Conservation (phyloP, 2,113 vertebrate genomes). For the Bufo gargarizans region DNA sequence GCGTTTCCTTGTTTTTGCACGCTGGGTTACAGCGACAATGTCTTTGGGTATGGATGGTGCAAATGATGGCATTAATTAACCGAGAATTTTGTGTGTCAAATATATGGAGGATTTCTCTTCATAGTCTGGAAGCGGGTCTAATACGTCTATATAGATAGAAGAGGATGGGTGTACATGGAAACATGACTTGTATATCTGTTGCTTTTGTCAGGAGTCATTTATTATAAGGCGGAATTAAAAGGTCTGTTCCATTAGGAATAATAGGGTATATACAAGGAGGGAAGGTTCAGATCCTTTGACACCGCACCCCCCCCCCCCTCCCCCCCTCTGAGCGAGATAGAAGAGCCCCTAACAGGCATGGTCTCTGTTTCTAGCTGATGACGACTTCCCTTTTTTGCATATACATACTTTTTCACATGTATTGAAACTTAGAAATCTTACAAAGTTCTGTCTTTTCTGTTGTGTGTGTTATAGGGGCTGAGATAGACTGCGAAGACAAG, state of each 20-base stretch:
- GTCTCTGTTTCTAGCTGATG: too few relatives aligned
- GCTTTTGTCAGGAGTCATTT: not conserved
- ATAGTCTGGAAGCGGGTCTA: too few relatives aligned
- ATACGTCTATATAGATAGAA: not conserved
- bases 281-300: too few relatives aligned
- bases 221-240: not conserved
- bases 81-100: too few relatives aligned
- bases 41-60: not conserved
- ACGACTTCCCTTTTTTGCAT: too few relatives aligned
- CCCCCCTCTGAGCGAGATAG: too few relatives aligned
- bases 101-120: not conserved
- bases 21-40: not conserved
- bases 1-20: not conserved
- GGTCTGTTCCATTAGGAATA: too few relatives aligned
- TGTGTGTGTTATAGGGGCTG: slow-evolving; percentile 78
- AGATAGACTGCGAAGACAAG: slow-evolving; percentile 98
- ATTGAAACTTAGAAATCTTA: not conserved
- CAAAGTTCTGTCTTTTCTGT: not conserved
- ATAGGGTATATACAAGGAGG: too few relatives aligned
- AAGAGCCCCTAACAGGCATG: too few relatives aligned
- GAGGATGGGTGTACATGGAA: not conserved
- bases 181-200: not conserved
- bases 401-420: too few relatives aligned
- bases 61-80: too few relatives aligned
- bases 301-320: too few relatives aligned